Base-by-base conservation (phyloP, 2,888 invertebrate species). In the Loripinus fragilis region DNA sequence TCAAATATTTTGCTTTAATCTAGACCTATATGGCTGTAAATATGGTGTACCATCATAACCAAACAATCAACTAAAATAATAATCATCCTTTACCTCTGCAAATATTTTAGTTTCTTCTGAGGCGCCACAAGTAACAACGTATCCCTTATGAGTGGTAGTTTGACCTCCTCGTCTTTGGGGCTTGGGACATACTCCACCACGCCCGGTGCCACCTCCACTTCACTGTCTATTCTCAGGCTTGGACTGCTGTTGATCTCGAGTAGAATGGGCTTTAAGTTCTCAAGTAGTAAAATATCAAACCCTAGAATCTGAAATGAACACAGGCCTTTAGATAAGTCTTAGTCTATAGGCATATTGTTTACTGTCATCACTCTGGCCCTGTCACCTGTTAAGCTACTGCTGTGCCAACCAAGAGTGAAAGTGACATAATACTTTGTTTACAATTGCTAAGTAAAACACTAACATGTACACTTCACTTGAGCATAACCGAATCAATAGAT, bases 281-380 rank as follows among this genome's bases (percentile, higher is more conserved):
- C 90, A 50, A 91, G 82, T 12, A 94, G 86, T 45, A 94, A 85
- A 28, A 95, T 93, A 83, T 94, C 94, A 85, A 95, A 94, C 3
- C 94, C 94, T 73, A 95, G 89, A 69, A 94, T 94, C 94, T 94
- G 89, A 17, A 90, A 83, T 35, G 15, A 95, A 15, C 91, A 89
- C 25, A 88, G n/a, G n/a, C 87, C 85, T 93, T 94, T 41, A 88
- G 85, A n/a, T n/a, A n/a, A n/a, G n/a, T n/a, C 85, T 94, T 94
- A 83, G 95, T 94, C 69, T 95, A 89, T 0, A 94, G 94, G 86
- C 94, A 95, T 85, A 95, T 95, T 2, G 94, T 94, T 78, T n/a
- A n/a, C n/a, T n/a, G n/a, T n/a, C n/a, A n/a, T n/a, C n/a, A n/a
- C n/a, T n/a, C n/a, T n/a, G n/a, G n/a, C n/a, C n/a, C n/a, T n/a